Evolutionary conservation across 23 tunicate species (phyloP), one percentile per base, ranked within the genome.

Genomic region (Trididemnum miniatum): DNA sequence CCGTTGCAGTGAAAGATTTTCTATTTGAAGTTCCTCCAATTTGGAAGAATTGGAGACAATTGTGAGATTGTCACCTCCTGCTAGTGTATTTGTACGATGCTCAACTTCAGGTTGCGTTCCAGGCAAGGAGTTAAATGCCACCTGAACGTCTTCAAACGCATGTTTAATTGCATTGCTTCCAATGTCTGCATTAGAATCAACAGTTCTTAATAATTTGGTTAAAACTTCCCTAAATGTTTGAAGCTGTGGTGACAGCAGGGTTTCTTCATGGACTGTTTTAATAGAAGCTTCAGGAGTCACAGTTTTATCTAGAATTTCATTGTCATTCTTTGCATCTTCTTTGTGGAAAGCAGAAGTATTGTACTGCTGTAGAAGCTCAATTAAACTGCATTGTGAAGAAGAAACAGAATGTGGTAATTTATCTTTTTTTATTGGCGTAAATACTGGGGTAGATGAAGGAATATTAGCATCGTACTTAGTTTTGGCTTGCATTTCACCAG

Each of bases 361-460:
- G 80, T 64, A 86, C 32, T 79, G 65, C 54, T 86, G 90, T 12
- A 86, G 64, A 27, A 86, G 72, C 30, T 78, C 90, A 67, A 86
- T 86, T 29, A 86, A 79, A 71, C 90, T 86, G 30, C 84, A 65
- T 54, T 86, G 90, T 1, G 90, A 86, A 26, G 90, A 86, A 29
- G 90, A 28, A 35, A 86, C 32, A 24, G 87, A 83, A 32, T 66
- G 28, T 9, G 67, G 67, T 34, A 83, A 39, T 31, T 78, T 91
- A 32, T 85, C 97, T 33, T 40, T 63, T 50, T 91, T 91, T 0
- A 77, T 76, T 0, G 97, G 97, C 35, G 97, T 85, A 35, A 80
- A 44, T 0, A 85, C 35, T 2, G 97, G 97, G 2, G 97, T 91
- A 34, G 97, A 91, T 24, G 97, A 91, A 35, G 90, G 90, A 32